A percentile compares a stretch with the other conserved stretches of the same genome.
These are phyloP conservation scores for Leuciscus idus DNA, from an alignment of 2,113 vertebrate species.

Conservation along the genomic window DNA sequence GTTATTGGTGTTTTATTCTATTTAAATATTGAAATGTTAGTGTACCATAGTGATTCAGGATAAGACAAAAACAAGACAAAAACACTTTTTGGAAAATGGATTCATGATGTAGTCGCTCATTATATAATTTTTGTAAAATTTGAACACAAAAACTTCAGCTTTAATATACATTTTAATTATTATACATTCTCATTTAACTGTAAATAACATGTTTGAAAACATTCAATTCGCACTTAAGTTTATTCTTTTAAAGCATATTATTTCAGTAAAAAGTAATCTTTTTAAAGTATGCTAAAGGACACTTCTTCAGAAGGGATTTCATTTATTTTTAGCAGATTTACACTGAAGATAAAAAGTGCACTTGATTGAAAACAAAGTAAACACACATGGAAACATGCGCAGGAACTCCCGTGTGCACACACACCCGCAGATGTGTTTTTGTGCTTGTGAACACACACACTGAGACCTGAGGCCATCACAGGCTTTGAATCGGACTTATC, in stretches of 20 bases:
- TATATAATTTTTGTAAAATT: too few species aligned
- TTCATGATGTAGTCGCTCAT: too few species aligned
- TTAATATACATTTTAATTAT: too few species aligned
- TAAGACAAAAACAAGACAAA: too few species aligned
- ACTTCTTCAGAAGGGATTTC: background rate
- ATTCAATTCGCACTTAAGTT: background rate
- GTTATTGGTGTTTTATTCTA: too few species aligned
- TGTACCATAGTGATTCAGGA: too few species aligned
- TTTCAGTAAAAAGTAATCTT: background rate
- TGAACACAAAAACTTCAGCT: too few species aligned
- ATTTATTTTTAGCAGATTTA: background rate
- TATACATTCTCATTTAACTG: too few species aligned
- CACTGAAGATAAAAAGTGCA: background rate
- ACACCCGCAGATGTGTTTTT: background rate
- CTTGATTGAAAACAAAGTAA: background rate
- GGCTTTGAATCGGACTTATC: constrained; percentile 46
- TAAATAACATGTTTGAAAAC: background rate
- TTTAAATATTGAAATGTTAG: too few species aligned
- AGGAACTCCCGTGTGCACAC: background rate
- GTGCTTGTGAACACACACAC: constrained; percentile 22
- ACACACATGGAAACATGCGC: background rate
- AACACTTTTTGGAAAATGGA: too few species aligned
- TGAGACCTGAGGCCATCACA: constrained; percentile 15
- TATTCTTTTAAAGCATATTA: background rate
- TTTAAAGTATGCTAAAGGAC: background rate